These are phyloP conservation scores for Gymnocephalus cernua DNA, from an alignment of 2,113 vertebrate genomes.

Conservation along the genomic window DNA sequence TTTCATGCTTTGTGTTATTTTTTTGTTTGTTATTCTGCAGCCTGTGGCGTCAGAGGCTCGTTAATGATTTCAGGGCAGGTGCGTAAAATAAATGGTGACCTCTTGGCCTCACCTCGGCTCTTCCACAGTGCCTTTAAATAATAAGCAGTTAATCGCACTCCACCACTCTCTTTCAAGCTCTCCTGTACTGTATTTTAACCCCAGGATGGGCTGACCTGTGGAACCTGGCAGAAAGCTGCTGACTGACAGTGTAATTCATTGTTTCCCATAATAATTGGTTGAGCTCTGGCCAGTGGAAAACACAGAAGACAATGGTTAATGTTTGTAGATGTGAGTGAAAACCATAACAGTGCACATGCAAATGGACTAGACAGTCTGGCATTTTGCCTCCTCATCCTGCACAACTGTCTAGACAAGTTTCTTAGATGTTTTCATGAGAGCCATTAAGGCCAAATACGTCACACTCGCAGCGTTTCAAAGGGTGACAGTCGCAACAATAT, in stretches of 20 bases:
- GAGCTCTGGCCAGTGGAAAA: slow-evolving; percentile 54
- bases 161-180: slow-evolving; percentile 46
- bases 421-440: slow-evolving; percentile 42
- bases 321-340: slow-evolving; percentile 50
- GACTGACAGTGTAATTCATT: slow-evolving; percentile 80
- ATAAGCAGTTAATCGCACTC: slow-evolving; percentile 79
- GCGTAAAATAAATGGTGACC: slow-evolving; percentile 73
- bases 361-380: slow-evolving; percentile 3
- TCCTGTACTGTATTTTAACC: slow-evolving; percentile 65
- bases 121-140: slow-evolving; percentile 65
- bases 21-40: slow-evolving; percentile 39
- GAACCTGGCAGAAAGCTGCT: slow-evolving; percentile 69
- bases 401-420: slow-evolving; percentile 39
- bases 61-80: slow-evolving; percentile 70
- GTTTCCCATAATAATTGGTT: slow-evolving; percentile 76
- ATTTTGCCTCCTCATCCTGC: slow-evolving; percentile 22
- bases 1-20: slow-evolving; percentile 34
- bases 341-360: slow-evolving; percentile 35
- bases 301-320: slow-evolving; percentile 48
- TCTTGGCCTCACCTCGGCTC: slow-evolving; percentile 62
- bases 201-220: slow-evolving; percentile 70
- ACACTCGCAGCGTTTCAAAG: not conserved
- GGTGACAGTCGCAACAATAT: not conserved
- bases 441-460: slow-evolving; percentile 35
- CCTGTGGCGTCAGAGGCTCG: slow-evolving; percentile 36